Percentiles rank a stretch among this genome's conserved stretches.
These are phyloP conservation scores for Anoplophora glabripennis DNA, from an alignment of 1,140 invertebrate species.

Conservation along the genomic window DNA sequence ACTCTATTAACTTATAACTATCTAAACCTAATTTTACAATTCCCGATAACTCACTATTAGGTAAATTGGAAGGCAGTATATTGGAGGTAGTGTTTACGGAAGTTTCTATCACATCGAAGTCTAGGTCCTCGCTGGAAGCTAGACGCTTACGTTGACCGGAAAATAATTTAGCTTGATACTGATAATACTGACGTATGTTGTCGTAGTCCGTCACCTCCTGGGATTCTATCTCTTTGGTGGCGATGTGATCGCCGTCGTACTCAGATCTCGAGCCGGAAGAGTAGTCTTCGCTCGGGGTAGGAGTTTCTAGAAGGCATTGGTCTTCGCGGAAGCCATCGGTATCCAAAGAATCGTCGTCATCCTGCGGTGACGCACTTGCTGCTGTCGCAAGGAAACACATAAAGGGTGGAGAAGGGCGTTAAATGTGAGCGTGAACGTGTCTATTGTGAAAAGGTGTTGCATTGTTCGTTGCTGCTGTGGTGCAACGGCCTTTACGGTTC, in stretches of 20 bases:
- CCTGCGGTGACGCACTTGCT: slow-evolving; percentile 52
- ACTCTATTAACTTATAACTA: slow-evolving; percentile 37
- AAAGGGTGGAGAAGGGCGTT: slow-evolving; percentile 17
- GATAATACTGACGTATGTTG: slow-evolving; percentile 43
- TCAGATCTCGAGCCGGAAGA: not conserved
- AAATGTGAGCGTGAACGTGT: slow-evolving; percentile 5
- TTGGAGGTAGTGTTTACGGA: slow-evolving; percentile 29
- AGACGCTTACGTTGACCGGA: slow-evolving; percentile 42
- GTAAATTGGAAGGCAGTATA: slow-evolving; percentile 30
- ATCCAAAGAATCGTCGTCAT: slow-evolving; percentile 55
- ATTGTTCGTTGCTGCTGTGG: slow-evolving; percentile 13
- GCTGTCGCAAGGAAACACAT: slow-evolving; percentile 41
- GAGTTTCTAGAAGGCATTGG: slow-evolving; percentile 50
- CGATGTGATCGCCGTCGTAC: slow-evolving; percentile 4
- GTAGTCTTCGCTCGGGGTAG: slow-evolving; percentile 36
- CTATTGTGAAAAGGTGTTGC: slow-evolving; percentile 11
- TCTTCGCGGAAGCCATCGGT: slow-evolving; percentile 54
- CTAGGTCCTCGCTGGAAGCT: slow-evolving; percentile 48
- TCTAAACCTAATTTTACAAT: slow-evolving; percentile 38
- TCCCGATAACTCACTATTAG: slow-evolving; percentile 31
- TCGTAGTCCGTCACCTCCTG: slow-evolving; percentile 43
- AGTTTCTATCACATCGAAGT: slow-evolving; percentile 37
- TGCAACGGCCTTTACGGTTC: slow-evolving; percentile 27
- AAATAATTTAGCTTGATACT: slow-evolving; percentile 41
- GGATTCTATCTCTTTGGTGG: slow-evolving; percentile 23